Evolutionary conservation across 1,140 invertebrate genomes (phyloP).

Genomic region (Ostrea edulis): DNA sequence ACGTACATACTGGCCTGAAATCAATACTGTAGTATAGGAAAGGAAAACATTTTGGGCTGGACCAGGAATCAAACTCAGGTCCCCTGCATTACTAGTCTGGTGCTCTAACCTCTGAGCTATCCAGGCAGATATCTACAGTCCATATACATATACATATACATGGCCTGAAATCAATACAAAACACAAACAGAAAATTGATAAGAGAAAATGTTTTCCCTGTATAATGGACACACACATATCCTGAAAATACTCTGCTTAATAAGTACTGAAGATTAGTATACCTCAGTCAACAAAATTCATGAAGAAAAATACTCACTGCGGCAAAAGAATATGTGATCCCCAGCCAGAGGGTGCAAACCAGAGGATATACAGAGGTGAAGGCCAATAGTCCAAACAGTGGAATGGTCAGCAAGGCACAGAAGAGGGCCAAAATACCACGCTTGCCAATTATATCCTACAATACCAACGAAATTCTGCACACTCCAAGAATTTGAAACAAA

Average conservation of each 20-base stretch:
- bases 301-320: slow-evolving; percentile 76
- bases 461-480: background rate
- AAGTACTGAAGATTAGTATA: background rate
- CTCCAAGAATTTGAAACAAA: too few species aligned
- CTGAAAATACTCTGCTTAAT: background rate
- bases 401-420: slow-evolving; percentile 77
- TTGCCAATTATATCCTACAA: slow-evolving; percentile 79
- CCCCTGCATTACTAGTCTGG: too few species aligned
- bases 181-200: too few species aligned
- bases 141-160: too few species aligned
- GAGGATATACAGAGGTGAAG: slow-evolving; percentile 76
- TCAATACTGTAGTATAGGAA: too few species aligned
- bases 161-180: background rate
- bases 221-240: background rate
- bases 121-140: too few species aligned
- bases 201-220: background rate
- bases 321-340: slow-evolving; percentile 80
- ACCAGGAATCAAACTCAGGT: too few species aligned
- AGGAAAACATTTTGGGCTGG: too few species aligned
- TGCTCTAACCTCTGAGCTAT: too few species aligned
- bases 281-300: background rate
- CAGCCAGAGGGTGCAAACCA: slow-evolving; percentile 78
- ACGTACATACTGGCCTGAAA: too few species aligned
- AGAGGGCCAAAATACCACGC: slow-evolving; percentile 75
- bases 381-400: slow-evolving; percentile 79